Conservation (phyloP, 2,113 vertebrate species). For the Zosterops hypoxanthus region DNA sequence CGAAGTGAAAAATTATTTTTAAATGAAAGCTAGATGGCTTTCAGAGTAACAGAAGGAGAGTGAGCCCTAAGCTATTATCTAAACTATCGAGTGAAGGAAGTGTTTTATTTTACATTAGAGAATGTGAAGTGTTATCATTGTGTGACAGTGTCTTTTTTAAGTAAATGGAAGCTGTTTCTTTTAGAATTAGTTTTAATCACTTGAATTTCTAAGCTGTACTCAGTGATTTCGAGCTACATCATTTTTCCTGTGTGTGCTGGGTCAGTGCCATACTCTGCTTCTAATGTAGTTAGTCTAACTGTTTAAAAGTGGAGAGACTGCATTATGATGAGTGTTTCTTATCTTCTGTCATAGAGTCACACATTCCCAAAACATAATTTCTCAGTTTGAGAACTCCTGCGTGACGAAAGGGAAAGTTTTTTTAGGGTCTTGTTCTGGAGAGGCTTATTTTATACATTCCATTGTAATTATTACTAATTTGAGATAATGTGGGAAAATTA, state of each 20-base stretch:
- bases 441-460: background rate
- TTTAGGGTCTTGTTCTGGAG: background rate
- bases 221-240: background rate
- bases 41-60: slow-evolving; percentile 31
- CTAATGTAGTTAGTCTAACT: background rate
- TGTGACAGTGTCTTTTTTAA: slow-evolving; percentile 18
- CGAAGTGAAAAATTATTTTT: slow-evolving; percentile 46
- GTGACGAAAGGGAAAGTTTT: background rate
- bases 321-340: background rate
- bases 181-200: slow-evolving; percentile 46
- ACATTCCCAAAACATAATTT: background rate
- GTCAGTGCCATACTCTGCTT: background rate
- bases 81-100: slow-evolving; percentile 7
- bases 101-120: slow-evolving; percentile 42
- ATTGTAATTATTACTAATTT: background rate
- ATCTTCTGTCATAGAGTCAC: background rate
- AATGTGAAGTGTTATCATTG: background rate
- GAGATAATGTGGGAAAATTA: background rate
- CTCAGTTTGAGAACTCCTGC: background rate
- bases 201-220: background rate
- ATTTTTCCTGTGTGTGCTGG: background rate
- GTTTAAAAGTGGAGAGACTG: background rate
- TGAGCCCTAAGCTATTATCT: slow-evolving; percentile 20
- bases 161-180: background rate
- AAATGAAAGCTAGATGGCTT: slow-evolving; percentile 52